Evolutionary conservation across 2,888 invertebrate genomes (phyloP).

Genomic region (Tetheella fluctuosa): DNA sequence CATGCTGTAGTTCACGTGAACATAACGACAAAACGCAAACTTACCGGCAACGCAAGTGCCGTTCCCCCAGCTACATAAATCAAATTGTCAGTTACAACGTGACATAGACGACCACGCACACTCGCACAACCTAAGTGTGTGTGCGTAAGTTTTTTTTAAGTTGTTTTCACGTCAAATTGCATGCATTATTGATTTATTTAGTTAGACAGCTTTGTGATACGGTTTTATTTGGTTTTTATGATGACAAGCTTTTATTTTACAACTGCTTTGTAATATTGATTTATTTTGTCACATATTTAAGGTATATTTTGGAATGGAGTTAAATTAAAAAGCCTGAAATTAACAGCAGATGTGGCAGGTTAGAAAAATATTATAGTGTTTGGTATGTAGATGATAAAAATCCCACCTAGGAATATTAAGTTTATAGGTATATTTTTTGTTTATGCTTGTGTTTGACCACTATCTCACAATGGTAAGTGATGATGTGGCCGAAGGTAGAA

Average conservation of each 20-base stretch:
- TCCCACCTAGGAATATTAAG: too few relatives aligned
- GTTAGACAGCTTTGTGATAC: constrained; percentile 11
- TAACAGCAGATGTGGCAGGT: too few relatives aligned
- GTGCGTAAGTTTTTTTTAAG: constrained; percentile 28
- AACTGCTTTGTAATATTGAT: too few relatives aligned
- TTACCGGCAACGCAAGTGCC: constrained; percentile 48
- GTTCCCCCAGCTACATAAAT: constrained; percentile 72
- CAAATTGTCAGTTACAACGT: constrained; percentile 76
- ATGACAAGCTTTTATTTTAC: not conserved
- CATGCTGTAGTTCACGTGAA: constrained; percentile 43
- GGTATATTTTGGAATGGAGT: too few relatives aligned
- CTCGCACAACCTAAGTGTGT: constrained; percentile 43
- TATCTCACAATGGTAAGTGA: too few relatives aligned
- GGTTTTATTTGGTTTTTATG: not conserved
- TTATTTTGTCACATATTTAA: too few relatives aligned
- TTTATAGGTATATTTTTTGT: too few relatives aligned
- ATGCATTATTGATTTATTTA: constrained; percentile 33
- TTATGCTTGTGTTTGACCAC: too few relatives aligned
- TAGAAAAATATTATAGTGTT: too few relatives aligned
- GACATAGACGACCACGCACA: constrained; percentile 47
- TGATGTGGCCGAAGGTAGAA: too few relatives aligned
- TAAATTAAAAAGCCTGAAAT: too few relatives aligned
- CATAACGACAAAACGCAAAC: constrained; percentile 54
- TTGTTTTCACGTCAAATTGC: constrained; percentile 23
- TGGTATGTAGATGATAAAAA: too few relatives aligned